Percentiles rank a stretch among this genome's conserved stretches.
phyloP scores from a whole-genome alignment of 2,888 invertebrate genomes.

The Athrips mouffetella region DNA sequence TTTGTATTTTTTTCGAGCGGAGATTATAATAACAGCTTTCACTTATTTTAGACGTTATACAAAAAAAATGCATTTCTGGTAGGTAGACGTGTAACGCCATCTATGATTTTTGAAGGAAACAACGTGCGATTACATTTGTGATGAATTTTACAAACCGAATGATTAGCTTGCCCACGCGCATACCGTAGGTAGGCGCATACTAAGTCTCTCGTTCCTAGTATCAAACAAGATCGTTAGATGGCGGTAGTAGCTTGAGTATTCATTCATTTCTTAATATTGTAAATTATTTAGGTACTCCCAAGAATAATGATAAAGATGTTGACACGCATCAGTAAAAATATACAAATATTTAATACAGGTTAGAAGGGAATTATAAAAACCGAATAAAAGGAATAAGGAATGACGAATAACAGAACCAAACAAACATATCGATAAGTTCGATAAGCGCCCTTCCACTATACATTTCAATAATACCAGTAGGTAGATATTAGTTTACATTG shows the following conservation, averaged over 20 bases:
- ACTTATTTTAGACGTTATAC: background rate
- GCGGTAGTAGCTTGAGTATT: constrained; percentile 3
- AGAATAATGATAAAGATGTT: no score
- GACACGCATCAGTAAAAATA: no score
- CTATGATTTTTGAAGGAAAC: constrained; percentile 5
- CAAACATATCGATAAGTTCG: constrained; percentile 66
- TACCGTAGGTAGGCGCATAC: no score
- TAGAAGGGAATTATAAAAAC: no score
- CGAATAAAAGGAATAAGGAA: background rate
- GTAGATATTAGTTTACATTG: constrained; percentile 7
- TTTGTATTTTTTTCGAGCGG: no score
- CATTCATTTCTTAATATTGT: background rate
- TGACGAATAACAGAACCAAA: constrained; percentile 35
- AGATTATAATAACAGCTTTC: no score
- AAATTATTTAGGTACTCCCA: no score
- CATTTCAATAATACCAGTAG: constrained; percentile 42
- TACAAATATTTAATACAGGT: no score
- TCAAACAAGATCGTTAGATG: constrained; percentile 11
- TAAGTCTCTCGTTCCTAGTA: background rate
- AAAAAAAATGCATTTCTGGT: background rate
- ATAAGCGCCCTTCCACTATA: constrained; percentile 50
- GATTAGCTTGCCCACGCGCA: constrained; percentile 6
- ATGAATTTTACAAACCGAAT: background rate
- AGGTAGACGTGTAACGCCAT: constrained; percentile 7
- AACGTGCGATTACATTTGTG: background rate